Base-by-base conservation (phyloP, 1,140 invertebrate genomes). In the Globodera rostochiensis region DNA sequence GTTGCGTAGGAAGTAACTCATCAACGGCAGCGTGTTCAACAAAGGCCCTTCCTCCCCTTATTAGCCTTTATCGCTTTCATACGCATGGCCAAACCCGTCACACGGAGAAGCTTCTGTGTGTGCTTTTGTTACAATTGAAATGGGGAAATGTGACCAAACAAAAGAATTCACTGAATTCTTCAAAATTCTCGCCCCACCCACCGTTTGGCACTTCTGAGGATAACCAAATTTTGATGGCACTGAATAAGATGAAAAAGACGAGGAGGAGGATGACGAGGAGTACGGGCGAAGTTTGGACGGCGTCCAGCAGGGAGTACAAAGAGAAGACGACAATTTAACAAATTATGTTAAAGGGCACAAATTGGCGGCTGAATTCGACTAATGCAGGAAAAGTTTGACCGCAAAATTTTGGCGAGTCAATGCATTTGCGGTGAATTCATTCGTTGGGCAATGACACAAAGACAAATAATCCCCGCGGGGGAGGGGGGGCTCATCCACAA, bases 211-310 rank as follows among this genome's bases (percentile, higher is more conserved):
- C 25, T 71, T 71, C 13, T 45, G 69, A 71, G 36, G 69, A 21
- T 19, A 71, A 15, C 69, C 69, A 71, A 71, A 71, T 71, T 71
- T 71, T 71, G 69, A 71, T 71, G 69, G 69, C 69, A 71, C 69
- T 71, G 69, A 71, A 71, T 11, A 71, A 47, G 11, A 71, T 36
- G 36, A 71, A 71, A 36, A 71, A 36, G 69, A 21, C 69, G 13
- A 71, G 69, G 21, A 47, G 25, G 36, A 25, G n/a, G 11, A 71
- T 8, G 46, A 71, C 25, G 15, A 71, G 8, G 19, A 71, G n/a
- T 21, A 71, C 69, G 11, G 69, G 9, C 36, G 25, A 71, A 71
- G 36, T 15, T 4, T 11, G 46, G 69, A 19, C 2, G 11, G 36
- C 4, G 36, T 13, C 46, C 8, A 19, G 8, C 36, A 45, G 13